A percentile compares a stretch with the other conserved stretches of the same genome.
phyloP scores from a whole-genome alignment of 2,113 vertebrate genomes.

The Taurulus bubalis region DNA sequence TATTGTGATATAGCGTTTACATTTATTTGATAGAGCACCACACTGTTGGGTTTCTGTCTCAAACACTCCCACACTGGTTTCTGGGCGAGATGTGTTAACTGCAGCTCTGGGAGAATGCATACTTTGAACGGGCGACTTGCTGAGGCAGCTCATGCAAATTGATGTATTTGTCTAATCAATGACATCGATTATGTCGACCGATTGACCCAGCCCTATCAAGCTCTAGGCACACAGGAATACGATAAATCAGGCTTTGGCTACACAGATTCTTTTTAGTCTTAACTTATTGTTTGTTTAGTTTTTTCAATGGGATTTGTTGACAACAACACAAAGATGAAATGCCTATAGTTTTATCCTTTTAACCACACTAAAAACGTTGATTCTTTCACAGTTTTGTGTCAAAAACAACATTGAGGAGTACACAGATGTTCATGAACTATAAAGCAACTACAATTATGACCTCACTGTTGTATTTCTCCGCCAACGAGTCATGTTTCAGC shows the following conservation, averaged over 20 bases:
- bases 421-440: slow-evolving; percentile 65
- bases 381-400: not conserved
- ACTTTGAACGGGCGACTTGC: not conserved
- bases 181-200: not conserved
- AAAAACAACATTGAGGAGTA: not conserved
- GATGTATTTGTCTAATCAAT: not conserved
- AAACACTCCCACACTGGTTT: not conserved
- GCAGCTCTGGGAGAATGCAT: not conserved
- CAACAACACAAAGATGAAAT: not conserved
- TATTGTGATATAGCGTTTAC: not conserved
- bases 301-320: slow-evolving; percentile 22
- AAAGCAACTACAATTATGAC: slow-evolving; percentile 16
- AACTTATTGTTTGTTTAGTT: not conserved
- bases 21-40: too few species aligned
- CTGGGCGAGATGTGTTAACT: not conserved
- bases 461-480: too few species aligned
- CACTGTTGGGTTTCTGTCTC: too few species aligned
- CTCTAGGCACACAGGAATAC: not conserved
- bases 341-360: not conserved
- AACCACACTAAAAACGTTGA: not conserved
- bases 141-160: not conserved
- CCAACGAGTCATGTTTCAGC: too few species aligned
- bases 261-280: slow-evolving; percentile 10
- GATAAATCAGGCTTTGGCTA: slow-evolving; percentile 15
- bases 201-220: not conserved